These are phyloP conservation scores for Lucifuga dentata DNA, from an alignment of 2,113 vertebrate genomes.

Conservation along the genomic window DNA sequence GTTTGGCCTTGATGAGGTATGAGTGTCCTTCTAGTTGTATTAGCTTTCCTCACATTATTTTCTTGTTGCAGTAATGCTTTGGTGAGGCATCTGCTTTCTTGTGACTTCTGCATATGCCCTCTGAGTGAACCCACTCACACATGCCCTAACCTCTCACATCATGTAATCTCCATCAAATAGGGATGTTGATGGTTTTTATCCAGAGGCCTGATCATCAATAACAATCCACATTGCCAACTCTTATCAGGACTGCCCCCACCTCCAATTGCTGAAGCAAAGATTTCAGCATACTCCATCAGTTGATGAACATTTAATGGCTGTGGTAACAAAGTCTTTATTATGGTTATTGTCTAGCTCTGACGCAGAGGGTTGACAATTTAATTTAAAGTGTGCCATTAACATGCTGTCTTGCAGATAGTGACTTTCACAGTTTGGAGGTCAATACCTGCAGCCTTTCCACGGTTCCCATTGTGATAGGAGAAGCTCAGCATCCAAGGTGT, in stretches of 20 bases:
- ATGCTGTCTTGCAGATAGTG: conserved; percentile 19
- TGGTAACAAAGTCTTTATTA: conserved; percentile 64
- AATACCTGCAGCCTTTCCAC: conserved; percentile 17
- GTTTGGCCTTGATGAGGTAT: too few species aligned
- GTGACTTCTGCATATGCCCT: conserved; percentile 36
- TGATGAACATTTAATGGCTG: conserved; percentile 60
- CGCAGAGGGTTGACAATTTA: conserved; percentile 57
- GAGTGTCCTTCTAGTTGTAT: too few species aligned
- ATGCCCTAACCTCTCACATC: conserved; percentile 35
- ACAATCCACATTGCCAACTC: conserved; percentile 12
- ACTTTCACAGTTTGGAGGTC: conserved; percentile 62
- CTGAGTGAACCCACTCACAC: conserved; percentile 47
- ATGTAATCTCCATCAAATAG: conserved; percentile 38
- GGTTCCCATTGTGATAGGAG: background rate
- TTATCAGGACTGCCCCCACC: conserved; percentile 32
- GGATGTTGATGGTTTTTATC: conserved; percentile 58
- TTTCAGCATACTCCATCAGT: conserved; percentile 40
- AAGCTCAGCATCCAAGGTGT: background rate
- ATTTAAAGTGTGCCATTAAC: conserved; percentile 48
- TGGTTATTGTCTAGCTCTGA: conserved; percentile 53
- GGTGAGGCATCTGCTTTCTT: background rate
- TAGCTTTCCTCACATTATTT: too few species aligned
- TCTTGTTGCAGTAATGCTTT: conserved; percentile 7
- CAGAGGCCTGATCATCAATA: conserved; percentile 51
- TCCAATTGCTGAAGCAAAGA: conserved; percentile 35